These are phyloP conservation scores for Neotoxoptera formosana DNA, from an alignment of 1,140 invertebrate genomes.

Conservation along the genomic window DNA sequence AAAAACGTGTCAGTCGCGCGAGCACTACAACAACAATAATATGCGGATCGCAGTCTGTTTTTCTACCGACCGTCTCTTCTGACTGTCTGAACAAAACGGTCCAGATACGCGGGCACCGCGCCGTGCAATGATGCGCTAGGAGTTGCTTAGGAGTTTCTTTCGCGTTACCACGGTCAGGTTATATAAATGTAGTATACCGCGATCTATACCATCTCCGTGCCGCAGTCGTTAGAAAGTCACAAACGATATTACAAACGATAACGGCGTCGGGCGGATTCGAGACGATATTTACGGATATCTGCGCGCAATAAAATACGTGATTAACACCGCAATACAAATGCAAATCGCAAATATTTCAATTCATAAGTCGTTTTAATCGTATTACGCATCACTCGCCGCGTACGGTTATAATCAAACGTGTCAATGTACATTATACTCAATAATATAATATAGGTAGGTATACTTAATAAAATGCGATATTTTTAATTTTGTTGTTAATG, in stretches of 20 bases:
- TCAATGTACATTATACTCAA: background rate
- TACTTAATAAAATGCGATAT: background rate
- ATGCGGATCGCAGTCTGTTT: background rate
- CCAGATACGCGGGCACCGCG: background rate
- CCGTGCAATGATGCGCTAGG: background rate
- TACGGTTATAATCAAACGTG: background rate
- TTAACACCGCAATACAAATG: background rate
- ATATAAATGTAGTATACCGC: no score
- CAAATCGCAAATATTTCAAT: background rate
- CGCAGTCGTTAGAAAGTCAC: background rate
- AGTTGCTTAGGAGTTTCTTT: no score
- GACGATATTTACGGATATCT: background rate
- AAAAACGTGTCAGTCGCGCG: background rate
- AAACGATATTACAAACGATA: constrained; percentile 7
- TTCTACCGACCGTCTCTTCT: background rate
- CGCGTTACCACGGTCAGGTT: no score
- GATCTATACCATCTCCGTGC: background rate
- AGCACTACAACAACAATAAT: no score
- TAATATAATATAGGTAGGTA: no score
- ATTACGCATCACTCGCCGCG: background rate
- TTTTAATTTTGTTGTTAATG: background rate
- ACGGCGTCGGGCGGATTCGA: background rate
- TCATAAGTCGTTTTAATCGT: constrained; percentile 6
- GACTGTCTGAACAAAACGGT: no score
- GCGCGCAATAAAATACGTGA: background rate